Evolutionary conservation across 2,797 vertebrate species (phyloP).

Genomic region (Alauda arvensis): DNA sequence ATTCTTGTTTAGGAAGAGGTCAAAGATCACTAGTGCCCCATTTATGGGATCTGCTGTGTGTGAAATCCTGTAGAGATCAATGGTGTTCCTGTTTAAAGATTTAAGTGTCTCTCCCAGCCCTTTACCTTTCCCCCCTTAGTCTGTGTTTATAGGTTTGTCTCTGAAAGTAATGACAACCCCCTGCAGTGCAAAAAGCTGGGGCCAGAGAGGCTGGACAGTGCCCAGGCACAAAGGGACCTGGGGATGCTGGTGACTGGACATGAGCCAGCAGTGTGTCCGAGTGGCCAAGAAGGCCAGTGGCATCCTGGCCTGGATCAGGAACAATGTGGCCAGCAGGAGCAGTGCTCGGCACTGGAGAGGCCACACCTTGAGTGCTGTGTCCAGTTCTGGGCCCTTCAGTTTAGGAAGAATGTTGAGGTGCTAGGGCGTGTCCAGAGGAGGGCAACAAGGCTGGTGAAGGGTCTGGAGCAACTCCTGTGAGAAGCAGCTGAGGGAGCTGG

Average conservation of each 20-base stretch:
- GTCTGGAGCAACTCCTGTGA: neutral
- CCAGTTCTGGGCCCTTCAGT: neutral
- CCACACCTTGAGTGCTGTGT: fast-evolving
- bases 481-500: neutral
- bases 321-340: neutral
- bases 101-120: neutral
- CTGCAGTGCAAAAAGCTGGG: neutral
- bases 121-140: neutral
- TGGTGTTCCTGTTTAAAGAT: neutral
- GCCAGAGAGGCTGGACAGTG: fast-evolving
- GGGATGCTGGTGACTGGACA: neutral
- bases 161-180: neutral
- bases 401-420: neutral
- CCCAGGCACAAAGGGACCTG: neutral
- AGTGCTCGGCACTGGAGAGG: fast-evolving
- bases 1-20: neutral
- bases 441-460: neutral
- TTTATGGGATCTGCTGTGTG: neutral
- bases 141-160: neutral
- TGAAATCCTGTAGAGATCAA: neutral
- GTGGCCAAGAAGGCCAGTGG: no score
- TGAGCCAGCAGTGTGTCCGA: neutral
- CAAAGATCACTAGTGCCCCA: neutral
- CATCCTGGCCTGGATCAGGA: neutral
- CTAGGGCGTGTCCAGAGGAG: neutral